Evolutionary conservation across 2,888 invertebrate species (phyloP), one percentile per base, ranked within the genome.

Genomic region (Loripinus fragilis): DNA sequence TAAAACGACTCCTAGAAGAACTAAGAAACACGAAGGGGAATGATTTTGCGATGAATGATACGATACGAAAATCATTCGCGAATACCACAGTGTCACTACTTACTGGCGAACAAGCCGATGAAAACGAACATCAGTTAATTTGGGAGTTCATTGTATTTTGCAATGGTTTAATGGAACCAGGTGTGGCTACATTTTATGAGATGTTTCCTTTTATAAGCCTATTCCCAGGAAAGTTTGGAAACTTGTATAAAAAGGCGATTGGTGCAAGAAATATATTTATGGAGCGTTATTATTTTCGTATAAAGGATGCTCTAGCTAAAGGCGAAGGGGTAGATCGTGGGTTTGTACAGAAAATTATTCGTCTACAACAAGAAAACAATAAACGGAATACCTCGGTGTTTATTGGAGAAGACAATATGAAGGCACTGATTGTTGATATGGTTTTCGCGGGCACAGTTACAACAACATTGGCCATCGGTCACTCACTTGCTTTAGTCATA

Each of bases 401-500:
- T 10, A 73, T 80, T 20, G 50, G 65, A 5, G 76, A 70, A 20
- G 67, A 76, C 0, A 65, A 71, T 42, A 65, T 79, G 0, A 75
- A 79, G 45, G 69, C 69, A 7, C 35, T 79, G 15, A 28, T 75
- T 23, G 33, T 80, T n/a, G 80, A 76, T 48, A 35, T 72, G 15
- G 33, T 74, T 0, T 64, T 65, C 1, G 80, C 70, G 17, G 70
- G 67, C 23, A 70, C 64, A 69, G 68, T 55, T 2, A 80, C 83
- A 30, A 81, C 81, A 2, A 68, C 78, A n/a, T 50, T 73, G 3
- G 80, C 89, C 5, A 48, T 90, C 7, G 35, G 71, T 23, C 80
- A 85, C 72, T 64, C 80, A 1, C 67, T 89, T 20, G 81, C 88
- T 0, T 78, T 80, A 65, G 52, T 89, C 74, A 74, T 85, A n/a